phyloP scores from a whole-genome alignment of 2,797 vertebrate genomes.

The Allobates femoralis region DNA sequence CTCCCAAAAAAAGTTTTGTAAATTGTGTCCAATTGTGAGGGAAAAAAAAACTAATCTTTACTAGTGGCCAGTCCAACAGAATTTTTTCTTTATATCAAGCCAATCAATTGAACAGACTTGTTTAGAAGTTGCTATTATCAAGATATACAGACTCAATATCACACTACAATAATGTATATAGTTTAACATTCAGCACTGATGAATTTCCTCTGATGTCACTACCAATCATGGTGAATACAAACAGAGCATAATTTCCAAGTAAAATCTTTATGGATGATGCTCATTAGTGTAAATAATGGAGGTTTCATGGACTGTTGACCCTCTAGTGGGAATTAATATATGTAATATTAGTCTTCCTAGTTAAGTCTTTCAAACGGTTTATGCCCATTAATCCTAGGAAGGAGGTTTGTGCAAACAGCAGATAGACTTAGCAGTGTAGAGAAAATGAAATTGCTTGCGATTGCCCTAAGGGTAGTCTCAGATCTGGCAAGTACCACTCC shows the following conservation, averaged over 20 bases:
- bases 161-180: neutral
- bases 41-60: neutral
- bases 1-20: neutral
- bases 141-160: neutral
- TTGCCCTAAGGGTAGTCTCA: too few relatives aligned
- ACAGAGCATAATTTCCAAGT: neutral
- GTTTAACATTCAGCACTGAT: neutral
- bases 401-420: too few relatives aligned
- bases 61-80: neutral
- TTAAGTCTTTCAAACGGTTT: neutral
- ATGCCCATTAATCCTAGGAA: too few relatives aligned
- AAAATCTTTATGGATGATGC: neutral
- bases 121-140: neutral
- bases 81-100: neutral
- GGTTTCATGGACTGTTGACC: neutral
- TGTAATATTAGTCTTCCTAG: neutral
- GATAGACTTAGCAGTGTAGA: too few relatives aligned
- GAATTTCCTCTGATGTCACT: neutral
- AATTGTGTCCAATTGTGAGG: neutral
- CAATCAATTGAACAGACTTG: neutral
- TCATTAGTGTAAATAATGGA: neutral
- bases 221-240: neutral
- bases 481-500: too few relatives aligned
- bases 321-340: neutral
- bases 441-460: too few relatives aligned